Percentiles rank a stretch among this genome's conserved stretches.
Evolutionary conservation across 2,888 invertebrate genomes (phyloP).

Genomic region (Dendrolimus houi): DNA sequence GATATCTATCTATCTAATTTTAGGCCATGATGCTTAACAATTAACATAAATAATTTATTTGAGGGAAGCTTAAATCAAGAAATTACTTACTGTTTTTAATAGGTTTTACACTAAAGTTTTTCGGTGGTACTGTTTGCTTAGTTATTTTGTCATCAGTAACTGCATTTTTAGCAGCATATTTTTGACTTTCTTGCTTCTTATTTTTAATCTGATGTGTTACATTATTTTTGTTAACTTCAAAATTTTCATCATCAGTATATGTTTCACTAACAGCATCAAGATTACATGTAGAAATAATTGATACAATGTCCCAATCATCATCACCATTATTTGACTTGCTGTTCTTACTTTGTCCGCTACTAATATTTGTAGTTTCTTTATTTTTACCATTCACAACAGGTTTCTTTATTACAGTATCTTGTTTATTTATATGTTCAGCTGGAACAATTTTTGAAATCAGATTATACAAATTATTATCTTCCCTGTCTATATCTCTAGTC

Average conservation of each 20-base stretch:
- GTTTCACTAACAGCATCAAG: conserved; percentile 49
- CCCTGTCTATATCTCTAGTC: conserved; percentile 40
- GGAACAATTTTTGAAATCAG: conserved; percentile 64
- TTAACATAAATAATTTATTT: not conserved
- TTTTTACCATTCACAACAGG: not conserved
- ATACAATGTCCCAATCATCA: conserved; percentile 48
- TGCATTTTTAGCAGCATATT: conserved; percentile 2
- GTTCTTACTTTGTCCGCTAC: not conserved
- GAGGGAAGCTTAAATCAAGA: not conserved
- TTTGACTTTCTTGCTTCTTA: conserved; percentile 3
- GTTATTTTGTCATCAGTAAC: not conserved
- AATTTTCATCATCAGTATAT: conserved; percentile 62
- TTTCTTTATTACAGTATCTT: conserved; percentile 1
- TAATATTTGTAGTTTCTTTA: not conserved
- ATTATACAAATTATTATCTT: conserved; percentile 48
- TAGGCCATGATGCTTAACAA: not conserved
- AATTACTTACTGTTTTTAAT: not conserved
- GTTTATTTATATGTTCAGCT: conserved; percentile 41
- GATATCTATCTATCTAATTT: not conserved
- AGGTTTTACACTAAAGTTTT: not conserved
- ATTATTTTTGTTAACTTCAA: conserved; percentile 17
- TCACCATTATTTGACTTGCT: conserved; percentile 25
- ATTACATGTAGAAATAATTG: conserved; percentile 40
- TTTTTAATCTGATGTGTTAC: conserved; percentile 4
- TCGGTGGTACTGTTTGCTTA: not conserved